Evolutionary conservation across 30 jellyfish, hydroid and myxozoan genomes (phyloP).

Genomic region (Cassiopea xamachana): DNA sequence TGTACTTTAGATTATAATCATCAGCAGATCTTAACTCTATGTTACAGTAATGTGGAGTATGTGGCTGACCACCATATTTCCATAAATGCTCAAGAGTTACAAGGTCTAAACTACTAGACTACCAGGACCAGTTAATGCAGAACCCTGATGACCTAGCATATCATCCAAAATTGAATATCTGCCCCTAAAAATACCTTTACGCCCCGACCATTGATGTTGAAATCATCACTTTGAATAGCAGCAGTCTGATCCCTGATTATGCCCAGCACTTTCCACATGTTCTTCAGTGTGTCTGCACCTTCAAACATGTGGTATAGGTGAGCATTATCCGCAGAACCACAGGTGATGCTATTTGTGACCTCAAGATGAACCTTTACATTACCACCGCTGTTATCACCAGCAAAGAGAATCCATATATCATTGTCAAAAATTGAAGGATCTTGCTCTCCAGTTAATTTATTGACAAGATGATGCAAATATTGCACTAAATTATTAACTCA

Average conservation of each 20-base stretch:
- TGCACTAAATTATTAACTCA: slow-evolving; percentile 13
- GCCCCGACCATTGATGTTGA: slow-evolving; percentile 16
- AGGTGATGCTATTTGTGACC: slow-evolving; percentile 46
- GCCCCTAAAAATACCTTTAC: slow-evolving; percentile 33
- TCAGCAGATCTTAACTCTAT: slow-evolving; percentile 38
- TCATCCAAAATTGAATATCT: slow-evolving; percentile 39
- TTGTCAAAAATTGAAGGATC: slow-evolving; percentile 40
- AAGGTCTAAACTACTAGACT: not conserved
- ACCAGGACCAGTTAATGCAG: slow-evolving; percentile 36
- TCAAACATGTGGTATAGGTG: slow-evolving; percentile 49
- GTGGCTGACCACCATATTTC: not conserved
- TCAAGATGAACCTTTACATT: slow-evolving; percentile 46
- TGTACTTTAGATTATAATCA: slow-evolving; percentile 22
- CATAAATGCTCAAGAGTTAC: not conserved
- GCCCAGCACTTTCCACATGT: slow-evolving; percentile 8
- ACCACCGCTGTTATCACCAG: slow-evolving; percentile 70
- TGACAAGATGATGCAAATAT: not conserved
- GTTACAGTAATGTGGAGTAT: slow-evolving; percentile 15
- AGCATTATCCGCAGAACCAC: slow-evolving; percentile 56
- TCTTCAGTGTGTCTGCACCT: slow-evolving; percentile 54
- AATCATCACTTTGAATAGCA: slow-evolving; percentile 49
- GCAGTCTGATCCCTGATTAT: not conserved
- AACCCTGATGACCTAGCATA: slow-evolving; percentile 51
- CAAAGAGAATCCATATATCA: slow-evolving; percentile 36
- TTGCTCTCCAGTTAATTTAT: slow-evolving; percentile 37